phyloP scores from a whole-genome alignment of 1,140 invertebrate genomes.

The Diorhabda sublineata region DNA sequence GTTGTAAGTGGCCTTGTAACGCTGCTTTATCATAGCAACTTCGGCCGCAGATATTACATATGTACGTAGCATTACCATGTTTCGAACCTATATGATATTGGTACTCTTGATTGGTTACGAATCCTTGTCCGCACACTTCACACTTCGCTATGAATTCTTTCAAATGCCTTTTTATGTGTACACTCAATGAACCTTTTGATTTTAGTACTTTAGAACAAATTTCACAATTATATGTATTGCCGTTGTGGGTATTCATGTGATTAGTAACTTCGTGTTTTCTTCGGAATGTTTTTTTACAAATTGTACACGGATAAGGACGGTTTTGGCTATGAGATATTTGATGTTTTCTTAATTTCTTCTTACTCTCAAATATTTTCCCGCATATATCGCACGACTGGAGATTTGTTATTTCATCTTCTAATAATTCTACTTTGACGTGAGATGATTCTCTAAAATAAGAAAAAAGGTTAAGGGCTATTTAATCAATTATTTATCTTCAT shows the following conservation, averaged over 20 bases:
- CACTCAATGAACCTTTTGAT: slow-evolving; percentile 60
- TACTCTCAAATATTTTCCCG: slow-evolving; percentile 20
- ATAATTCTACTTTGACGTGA: slow-evolving; percentile 13
- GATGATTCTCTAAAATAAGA: neutral
- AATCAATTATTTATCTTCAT: too few species aligned
- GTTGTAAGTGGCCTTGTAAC: slow-evolving; percentile 31
- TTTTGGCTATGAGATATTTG: slow-evolving; percentile 70
- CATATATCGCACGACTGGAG: slow-evolving; percentile 17
- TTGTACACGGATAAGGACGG: slow-evolving; percentile 64
- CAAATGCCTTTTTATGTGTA: slow-evolving; percentile 60
- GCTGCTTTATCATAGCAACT: slow-evolving; percentile 36
- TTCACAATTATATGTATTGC: slow-evolving; percentile 41
- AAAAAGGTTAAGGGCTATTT: neutral
- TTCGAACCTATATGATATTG: slow-evolving; percentile 36
- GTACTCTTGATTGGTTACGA: slow-evolving; percentile 39
- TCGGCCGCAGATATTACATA: slow-evolving; percentile 39
- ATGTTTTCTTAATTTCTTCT: slow-evolving; percentile 56
- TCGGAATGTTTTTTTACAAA: slow-evolving; percentile 60
- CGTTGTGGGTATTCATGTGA: slow-evolving; percentile 52
- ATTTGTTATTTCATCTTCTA: slow-evolving; percentile 5
- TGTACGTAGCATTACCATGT: slow-evolving; percentile 33
- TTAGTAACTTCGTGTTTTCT: slow-evolving; percentile 30
- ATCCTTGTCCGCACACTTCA: slow-evolving; percentile 36
- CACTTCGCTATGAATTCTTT: slow-evolving; percentile 48
- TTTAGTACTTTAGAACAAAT: slow-evolving; percentile 58